Evolutionary conservation across 2,113 vertebrate species (phyloP).

Genomic region (Seriola dumerili): DNA sequence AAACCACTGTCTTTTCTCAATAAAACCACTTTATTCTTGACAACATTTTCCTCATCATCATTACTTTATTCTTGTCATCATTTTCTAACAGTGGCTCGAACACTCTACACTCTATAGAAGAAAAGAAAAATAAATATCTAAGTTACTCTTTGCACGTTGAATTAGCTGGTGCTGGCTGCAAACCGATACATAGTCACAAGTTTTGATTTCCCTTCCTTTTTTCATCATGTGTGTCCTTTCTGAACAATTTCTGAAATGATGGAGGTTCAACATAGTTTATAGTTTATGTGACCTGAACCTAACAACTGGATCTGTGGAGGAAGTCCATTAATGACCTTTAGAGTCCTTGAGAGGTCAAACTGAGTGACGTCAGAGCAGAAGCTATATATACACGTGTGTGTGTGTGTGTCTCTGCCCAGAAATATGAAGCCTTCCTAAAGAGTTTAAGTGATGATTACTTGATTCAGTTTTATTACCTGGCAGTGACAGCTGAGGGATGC

Average conservation of each 20-base stretch:
- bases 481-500: background rate
- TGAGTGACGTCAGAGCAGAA: conserved; percentile 29
- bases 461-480: background rate
- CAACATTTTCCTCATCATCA: too few relatives aligned
- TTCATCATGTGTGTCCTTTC: too few relatives aligned
- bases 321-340: conserved; percentile 66
- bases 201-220: background rate
- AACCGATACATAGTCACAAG: too few relatives aligned
- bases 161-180: background rate
- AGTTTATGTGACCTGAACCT: conserved; percentile 43
- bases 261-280: background rate
- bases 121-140: background rate
- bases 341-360: conserved; percentile 38
- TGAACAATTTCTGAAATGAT: background rate
- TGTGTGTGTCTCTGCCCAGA: conserved; percentile 2
- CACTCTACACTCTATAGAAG: too few relatives aligned
- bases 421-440: conserved; percentile 6
- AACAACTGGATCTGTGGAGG: conserved; percentile 29
- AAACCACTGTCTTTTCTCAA: too few relatives aligned
- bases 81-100: background rate
- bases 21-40: too few relatives aligned
- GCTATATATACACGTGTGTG: background rate
- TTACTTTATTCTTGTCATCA: too few relatives aligned
- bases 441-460: background rate
- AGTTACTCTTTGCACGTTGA: background rate